Percentiles rank a stretch among this genome's conserved stretches.
Evolutionary conservation across 2,113 vertebrate species (phyloP).

Genomic region (Podarcis raffonei): DNA sequence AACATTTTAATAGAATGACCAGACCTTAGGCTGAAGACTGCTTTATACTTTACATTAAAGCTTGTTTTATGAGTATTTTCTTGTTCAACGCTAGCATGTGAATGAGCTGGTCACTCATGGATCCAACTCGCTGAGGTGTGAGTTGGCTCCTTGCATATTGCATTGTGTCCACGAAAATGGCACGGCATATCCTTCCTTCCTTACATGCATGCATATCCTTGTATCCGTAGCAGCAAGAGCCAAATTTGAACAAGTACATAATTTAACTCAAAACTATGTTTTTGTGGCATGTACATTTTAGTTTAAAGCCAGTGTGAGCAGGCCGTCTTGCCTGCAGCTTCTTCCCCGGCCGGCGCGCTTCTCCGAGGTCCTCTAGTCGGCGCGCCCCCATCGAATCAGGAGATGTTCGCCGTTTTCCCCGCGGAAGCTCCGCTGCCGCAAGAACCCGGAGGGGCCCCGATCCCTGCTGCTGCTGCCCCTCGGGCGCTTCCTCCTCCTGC

Average conservation of each 20-base stretch:
- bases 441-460: constrained; percentile 66
- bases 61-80: not conserved
- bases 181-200: too few species aligned
- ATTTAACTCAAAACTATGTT: not conserved
- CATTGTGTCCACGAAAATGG: not conserved
- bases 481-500: constrained; percentile 62
- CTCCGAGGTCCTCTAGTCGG: not conserved
- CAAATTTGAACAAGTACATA: not conserved
- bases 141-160: not conserved
- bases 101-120: too few species aligned
- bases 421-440: not conserved
- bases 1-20: not conserved
- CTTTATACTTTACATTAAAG: not conserved
- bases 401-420: not conserved
- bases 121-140: not conserved
- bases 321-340: too few species aligned
- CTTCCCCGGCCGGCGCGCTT: too few species aligned
- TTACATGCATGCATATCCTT: not conserved
- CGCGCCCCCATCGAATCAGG: not conserved
- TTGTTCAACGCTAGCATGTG: not conserved
- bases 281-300: not conserved
- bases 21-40: not conserved
- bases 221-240: not conserved
- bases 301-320: not conserved
- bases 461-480: constrained; percentile 68